Percentiles rank a stretch among this genome's conserved stretches.
phyloP scores from a whole-genome alignment of 2,888 invertebrate genomes.

The Conops quadrifasciatus region DNA sequence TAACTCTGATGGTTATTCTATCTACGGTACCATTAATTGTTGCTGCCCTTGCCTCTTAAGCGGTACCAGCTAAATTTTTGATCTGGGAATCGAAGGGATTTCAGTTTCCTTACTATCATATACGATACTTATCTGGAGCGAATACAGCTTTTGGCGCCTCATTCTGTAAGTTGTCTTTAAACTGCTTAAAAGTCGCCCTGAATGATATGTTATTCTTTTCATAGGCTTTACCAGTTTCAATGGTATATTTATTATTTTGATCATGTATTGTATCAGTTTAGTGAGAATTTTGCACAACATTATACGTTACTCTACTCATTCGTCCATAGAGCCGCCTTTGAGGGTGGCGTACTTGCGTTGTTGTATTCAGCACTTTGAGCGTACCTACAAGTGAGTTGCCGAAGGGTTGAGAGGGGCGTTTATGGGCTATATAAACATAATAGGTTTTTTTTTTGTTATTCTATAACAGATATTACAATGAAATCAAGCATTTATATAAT shows the following conservation, averaged over 20 bases:
- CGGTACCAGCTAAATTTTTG: conserved; percentile 36
- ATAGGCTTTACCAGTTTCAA: conserved; percentile 37
- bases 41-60: conserved; percentile 10
- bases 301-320: conserved; percentile 36
- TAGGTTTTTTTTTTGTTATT: no score
- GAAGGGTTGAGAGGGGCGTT: not conserved
- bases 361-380: conserved; percentile 38
- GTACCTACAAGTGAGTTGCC: conserved; percentile 34
- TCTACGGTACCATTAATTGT: not conserved
- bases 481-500: conserved; percentile 37
- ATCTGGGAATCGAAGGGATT: conserved; percentile 36
- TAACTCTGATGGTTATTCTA: not conserved
- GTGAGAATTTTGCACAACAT: conserved; percentile 37
- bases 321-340: conserved; percentile 18
- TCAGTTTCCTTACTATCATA: conserved; percentile 35
- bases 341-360: conserved; percentile 37
- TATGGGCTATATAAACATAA: no score
- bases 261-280: conserved; percentile 37
- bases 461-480: conserved; percentile 34
- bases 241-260: conserved; percentile 35
- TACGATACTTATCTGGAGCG: conserved; percentile 33
- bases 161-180: conserved; percentile 33
- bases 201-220: not conserved
- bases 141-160: conserved; percentile 31
- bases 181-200: not conserved